These are phyloP conservation scores for Noturus placidus DNA, from an alignment of 2,113 vertebrate genomes.

Conservation along the genomic window DNA sequence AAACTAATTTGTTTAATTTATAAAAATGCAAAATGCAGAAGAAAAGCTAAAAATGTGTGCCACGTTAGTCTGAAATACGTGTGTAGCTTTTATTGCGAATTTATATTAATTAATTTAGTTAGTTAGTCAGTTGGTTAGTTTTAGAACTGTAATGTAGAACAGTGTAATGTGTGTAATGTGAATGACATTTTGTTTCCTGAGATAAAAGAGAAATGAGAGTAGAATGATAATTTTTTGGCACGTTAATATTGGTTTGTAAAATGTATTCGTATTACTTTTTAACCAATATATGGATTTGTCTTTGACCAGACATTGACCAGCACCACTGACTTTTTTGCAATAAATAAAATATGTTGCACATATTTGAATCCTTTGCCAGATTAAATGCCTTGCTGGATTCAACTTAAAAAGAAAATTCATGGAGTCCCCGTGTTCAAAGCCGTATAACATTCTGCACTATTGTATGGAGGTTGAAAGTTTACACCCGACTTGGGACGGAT, in stretches of 20 bases:
- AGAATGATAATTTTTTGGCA: too few relatives aligned
- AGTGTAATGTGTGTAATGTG: background rate
- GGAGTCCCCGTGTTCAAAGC: background rate
- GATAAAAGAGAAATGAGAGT: too few relatives aligned
- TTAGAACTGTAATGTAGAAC: background rate
- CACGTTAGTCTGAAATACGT: background rate
- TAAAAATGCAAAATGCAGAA: background rate
- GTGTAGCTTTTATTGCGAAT: background rate
- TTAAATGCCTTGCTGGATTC: background rate
- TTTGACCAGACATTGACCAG: background rate
- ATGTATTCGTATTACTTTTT: too few relatives aligned
- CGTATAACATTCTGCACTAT: background rate
- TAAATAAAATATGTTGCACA: background rate
- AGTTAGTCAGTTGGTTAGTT: too few relatives aligned
- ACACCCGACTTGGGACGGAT: background rate
- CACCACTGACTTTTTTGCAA: background rate
- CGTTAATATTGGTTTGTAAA: too few relatives aligned
- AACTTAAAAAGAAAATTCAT: too few relatives aligned
- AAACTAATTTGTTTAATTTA: background rate
- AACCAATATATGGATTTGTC: background rate
- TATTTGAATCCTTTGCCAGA: background rate
- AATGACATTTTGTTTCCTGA: background rate
- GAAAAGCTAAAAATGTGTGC: background rate
- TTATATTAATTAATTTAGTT: too few relatives aligned
- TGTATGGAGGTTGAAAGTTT: background rate